Evolutionary conservation across 2,888 invertebrate species (phyloP), one percentile per base, ranked within the genome.

Genomic region (Uloborus plumipes): DNA sequence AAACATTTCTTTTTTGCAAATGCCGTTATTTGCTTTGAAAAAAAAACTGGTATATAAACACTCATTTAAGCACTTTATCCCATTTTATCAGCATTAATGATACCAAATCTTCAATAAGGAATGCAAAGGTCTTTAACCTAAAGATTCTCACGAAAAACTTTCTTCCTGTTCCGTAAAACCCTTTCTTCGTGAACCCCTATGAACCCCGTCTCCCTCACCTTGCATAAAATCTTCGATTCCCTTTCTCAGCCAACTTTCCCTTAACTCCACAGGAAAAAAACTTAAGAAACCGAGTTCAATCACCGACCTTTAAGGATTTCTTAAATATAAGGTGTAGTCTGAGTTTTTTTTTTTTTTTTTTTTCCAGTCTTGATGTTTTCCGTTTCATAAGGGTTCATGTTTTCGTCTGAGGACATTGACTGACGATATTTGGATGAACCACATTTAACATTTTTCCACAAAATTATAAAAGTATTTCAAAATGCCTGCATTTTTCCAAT

Each of bases 151-250:
- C 64, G 69, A 39, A 55, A 64, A n/a, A 14, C 50, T 64, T 64
- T 74, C 80, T 81, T 81, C 74, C 80, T 74, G 58, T 81, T 81
- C 80, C 79, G 79, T 53, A 49, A 39, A 49, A 22, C 50, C 55
- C 55, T 47, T 70, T 55, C 78, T 58, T 15, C 64, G 16, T 22
- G 20, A 71, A 71, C 50, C 26, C 26, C 47, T 74, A 53, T 55
- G 31, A 81, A 39, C 50, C 50, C 62, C 53, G 47, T 51, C 73
- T 69, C 79, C 26, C 62, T 67, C 71, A 61, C 70, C 62, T 73
- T 55, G 69, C 64, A n/a, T 47, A 18, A n/a, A 64, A 64, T 11
- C n/a, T 64, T 64, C 47, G 65, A 59, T 79, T 77, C 39, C 39
- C 69, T 67, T 75, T 62, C 20, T n/a, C 22, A 22, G 55, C 31